Evolutionary conservation across 2,113 vertebrate species (phyloP), one percentile per base, ranked within the genome.

Genomic region (Sinosuthora webbiana): DNA sequence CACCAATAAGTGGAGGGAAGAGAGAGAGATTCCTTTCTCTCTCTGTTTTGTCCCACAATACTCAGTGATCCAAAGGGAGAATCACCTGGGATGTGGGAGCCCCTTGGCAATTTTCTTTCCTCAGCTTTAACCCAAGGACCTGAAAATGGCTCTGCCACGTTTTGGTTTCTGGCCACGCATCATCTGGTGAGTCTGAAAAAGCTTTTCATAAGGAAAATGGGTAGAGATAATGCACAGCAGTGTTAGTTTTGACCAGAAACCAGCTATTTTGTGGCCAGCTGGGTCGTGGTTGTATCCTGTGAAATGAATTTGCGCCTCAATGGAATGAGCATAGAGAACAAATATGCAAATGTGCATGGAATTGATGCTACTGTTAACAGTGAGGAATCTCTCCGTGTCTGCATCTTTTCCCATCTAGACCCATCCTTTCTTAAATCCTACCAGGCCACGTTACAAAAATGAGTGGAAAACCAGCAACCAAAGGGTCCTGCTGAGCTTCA

Each of bases 11-110:
- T 9, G 11, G 11, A 65, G 28, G 19, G 23, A 49, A 81, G 52
- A 42, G 18, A 18, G 0, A 21, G 42, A 65, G 25, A 37, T 60
- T 69, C 13, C 16, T 10, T 33, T 0, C 11, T 47, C 16, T 10
- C 33, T 0, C 11, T 47, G 8, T 47, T 9, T 56, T 75, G 41
- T 62, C 20, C 47, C 44, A 68, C 27, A 50, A 4, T 16, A 33
- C 2, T 55, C 1, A 0, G 17, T 0, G 3, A 73, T 44, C 35
- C 41, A 56, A 45, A 37, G 47, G 41, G 27, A 41, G 21, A 24
- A 79, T 71, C 52, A 25, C n/a, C 9, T 27, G 56, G 60, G 30
- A n/a, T 50, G 35, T 74, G 50, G 35, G 24, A 87, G 24, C 37
- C 27, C 15, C 25, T 78, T 74, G 63, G 25, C 28, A 53, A 24